Evolutionary conservation across 2,888 invertebrate species (phyloP), one percentile per base, ranked within the genome.

Genomic region (Mesoligia furuncula): DNA sequence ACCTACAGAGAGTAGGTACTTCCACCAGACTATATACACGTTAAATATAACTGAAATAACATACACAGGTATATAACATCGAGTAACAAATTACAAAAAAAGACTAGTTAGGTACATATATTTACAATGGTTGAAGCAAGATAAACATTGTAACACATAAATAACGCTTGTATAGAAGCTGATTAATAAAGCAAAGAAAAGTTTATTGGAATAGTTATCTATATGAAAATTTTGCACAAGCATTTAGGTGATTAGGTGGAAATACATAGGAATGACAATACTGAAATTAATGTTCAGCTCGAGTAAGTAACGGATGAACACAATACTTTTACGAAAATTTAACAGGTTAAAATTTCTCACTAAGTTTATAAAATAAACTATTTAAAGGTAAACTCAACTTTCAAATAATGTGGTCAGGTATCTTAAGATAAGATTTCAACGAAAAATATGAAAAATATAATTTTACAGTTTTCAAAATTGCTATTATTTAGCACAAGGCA

Each of bases 101-200:
- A 86, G 77, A 85, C 77, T 87, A 82, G 85, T 87, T 79, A 80
- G 81, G 61, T 77, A 79, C 86, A 78, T 81, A 85, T 81, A 79
- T 85, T 85, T 84, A 81, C 65, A 85, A 79, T 66, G 45, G 65
- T 67, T 75, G 69, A 79, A 75, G 86, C 84, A 88, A 80, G 72
- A 85, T 87, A 88, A 90, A 86, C 85, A 88, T 83, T 87, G 87
- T 84, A 76, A n/a, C 78, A 80, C 84, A 90, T 90, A 90, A 90
- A 90, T 91, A 86, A 88, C 85, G 75, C 73, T 80, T 76, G 80
- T 85, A 79, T 86, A 86, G 72, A 88, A 85, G 77, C 76, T 91
- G 89, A 90, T 89, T 87, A 89, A 91, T 89, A 88, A 83, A 78
- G 84, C 54, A 90, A 77, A 81, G 90, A 90, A 87, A 89, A 88